Conservation (phyloP, 2,888 invertebrate species). For the Onchidella celtica region DNA sequence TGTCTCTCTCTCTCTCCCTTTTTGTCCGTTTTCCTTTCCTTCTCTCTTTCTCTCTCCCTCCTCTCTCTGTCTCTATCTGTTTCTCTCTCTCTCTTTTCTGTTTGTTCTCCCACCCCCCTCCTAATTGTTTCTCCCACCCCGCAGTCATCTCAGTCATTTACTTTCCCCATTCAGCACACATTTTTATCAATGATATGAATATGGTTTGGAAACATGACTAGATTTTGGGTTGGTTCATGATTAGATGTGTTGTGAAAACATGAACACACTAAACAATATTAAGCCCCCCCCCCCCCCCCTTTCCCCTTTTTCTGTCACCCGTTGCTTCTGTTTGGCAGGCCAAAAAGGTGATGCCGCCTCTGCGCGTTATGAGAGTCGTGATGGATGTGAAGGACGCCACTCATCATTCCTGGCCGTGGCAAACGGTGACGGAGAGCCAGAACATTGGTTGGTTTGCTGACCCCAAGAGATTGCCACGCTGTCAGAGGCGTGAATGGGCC, state of each 20-base stretch:
- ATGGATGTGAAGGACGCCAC: constrained; percentile 20
- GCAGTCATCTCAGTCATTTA: no score
- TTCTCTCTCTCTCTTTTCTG: no score
- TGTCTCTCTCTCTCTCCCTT: background rate
- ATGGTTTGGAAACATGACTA: no score
- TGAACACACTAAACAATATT: no score
- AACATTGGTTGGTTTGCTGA: constrained; percentile 41
- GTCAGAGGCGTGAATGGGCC: constrained; percentile 6
- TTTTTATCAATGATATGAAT: no score
- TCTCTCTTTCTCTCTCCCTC: no score
- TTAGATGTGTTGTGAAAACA: no score
- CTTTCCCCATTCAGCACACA: no score
- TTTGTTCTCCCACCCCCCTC: no score
- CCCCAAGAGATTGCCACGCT: constrained; percentile 8
- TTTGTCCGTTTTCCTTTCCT: background rate
- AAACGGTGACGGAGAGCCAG: constrained; percentile 23
- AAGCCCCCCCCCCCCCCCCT: no score
- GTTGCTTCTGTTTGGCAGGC: background rate
- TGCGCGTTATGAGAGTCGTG: background rate
- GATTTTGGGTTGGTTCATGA: no score
- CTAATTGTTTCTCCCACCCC: no score
- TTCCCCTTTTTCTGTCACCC: background rate
- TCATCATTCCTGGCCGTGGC: constrained; percentile 11
- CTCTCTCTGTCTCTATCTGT: background rate
- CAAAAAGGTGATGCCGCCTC: background rate